Evolutionary conservation across 2,113 vertebrate species (phyloP).

Genomic region (Grus americana): DNA sequence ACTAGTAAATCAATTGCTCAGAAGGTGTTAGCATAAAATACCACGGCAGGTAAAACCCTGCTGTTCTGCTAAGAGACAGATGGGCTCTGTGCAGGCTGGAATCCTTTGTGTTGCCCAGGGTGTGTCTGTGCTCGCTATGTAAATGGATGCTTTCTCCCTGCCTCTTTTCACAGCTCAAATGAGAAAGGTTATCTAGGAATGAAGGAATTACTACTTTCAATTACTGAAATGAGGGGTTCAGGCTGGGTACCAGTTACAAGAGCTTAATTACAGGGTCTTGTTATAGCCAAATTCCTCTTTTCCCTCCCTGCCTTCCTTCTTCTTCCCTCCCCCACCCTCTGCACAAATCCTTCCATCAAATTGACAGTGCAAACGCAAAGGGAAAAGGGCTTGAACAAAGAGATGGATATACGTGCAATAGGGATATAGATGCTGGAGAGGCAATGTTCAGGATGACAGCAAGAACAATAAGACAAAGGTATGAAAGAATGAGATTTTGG

Average conservation of each 20-base stretch:
- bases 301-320: background rate
- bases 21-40: background rate
- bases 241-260: background rate
- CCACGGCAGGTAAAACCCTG: background rate
- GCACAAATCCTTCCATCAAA: constrained; percentile 47
- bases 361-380: background rate
- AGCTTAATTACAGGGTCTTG: constrained; percentile 38
- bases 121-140: constrained; percentile 30
- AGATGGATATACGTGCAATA: background rate
- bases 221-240: background rate
- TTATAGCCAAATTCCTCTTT: constrained; percentile 36
- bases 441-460: background rate
- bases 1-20: background rate
- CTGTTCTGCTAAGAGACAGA: background rate
- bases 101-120: constrained; percentile 50
- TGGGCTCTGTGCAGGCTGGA: background rate
- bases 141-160: constrained; percentile 38
- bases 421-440: background rate
- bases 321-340: constrained; percentile 27
- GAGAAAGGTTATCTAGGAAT: background rate
- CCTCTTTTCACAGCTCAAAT: background rate
- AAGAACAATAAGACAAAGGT: background rate
- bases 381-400: constrained; percentile 26
- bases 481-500: background rate
- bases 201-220: constrained; percentile 7